Base-by-base conservation (phyloP, 2,797 vertebrate genomes). In the Nannoperca australis region DNA sequence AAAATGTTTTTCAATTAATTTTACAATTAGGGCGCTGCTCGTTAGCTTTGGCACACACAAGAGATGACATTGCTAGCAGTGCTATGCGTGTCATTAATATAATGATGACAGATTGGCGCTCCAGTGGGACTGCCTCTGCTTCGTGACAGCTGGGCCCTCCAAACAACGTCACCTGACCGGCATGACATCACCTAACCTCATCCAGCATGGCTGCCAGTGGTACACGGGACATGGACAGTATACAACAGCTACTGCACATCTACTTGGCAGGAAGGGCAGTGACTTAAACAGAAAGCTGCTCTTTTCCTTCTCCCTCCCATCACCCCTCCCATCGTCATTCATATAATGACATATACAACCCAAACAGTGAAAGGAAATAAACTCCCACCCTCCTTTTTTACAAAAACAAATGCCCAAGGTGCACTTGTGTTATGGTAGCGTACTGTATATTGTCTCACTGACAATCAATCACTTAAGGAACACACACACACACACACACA, bases 1-100 rank as follows among this genome's bases (percentile, higher is more conserved):
- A 94, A 93, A 95, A 95, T 92, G 86, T 94, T 95, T 95, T 95
- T 92, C 87, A 94, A 95, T 95, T 95, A 94, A 95, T 95, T 94
- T 93, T 90, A 94, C 93, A 94, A 95, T 95, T 93, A 95, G 90
- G 85, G 83, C 74, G 64, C 91, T 85, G 89, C 94, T 95, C 92
- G 89, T 95, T 95, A 94, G 90, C 89, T 91, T 86, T 93, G 92
- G 90, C 89, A 88, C 91, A 93, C 90, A 90, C 86, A 92, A 89
- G 92, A 90, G 88, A 94, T 93, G 93, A 93, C 93, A 93, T 88
- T 92, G 91, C 91, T 89, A 86, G 88, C 87, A 62, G 89, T 88
- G 90, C 88, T 89, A 81, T 69, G 79, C 75, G 79, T 92, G 93
- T 91, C 94, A 93, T 95, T 93, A 93, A 93, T 93, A 89, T 94